These are phyloP conservation scores for Lamprotornis superbus DNA, from an alignment of 2,113 vertebrate species.

Conservation along the genomic window DNA sequence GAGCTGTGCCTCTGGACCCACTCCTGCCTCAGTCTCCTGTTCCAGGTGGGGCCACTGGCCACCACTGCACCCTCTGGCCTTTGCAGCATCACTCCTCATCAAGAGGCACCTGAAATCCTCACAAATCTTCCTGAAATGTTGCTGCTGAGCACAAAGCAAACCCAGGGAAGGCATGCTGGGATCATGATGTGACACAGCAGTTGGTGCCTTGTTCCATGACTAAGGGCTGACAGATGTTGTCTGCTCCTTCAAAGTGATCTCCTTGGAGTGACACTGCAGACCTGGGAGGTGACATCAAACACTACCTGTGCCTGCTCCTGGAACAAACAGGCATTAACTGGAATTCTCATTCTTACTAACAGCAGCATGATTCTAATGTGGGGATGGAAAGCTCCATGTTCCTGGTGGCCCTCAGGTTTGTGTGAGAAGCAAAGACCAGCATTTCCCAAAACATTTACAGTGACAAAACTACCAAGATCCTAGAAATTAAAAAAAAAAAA, in stretches of 20 bases:
- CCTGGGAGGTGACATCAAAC: background rate
- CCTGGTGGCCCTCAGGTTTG: background rate
- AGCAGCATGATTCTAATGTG: background rate
- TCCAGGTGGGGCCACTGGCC: rapidly evolving
- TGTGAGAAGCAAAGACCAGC: background rate
- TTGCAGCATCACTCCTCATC: rapidly evolving
- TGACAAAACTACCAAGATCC: background rate
- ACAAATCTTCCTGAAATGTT: background rate
- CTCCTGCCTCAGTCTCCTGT: background rate
- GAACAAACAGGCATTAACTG: background rate
- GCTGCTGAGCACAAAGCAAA: background rate
- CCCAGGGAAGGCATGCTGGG: background rate
- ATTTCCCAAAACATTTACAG: background rate
- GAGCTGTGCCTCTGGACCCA: background rate
- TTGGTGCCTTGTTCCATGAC: background rate
- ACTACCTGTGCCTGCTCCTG: background rate
- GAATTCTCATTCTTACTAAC: background rate
- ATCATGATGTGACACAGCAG: background rate
- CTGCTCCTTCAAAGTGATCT: background rate
- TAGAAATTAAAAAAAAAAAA: background rate
- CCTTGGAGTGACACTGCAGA: background rate
- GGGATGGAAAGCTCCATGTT: background rate
- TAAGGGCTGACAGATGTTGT: background rate
- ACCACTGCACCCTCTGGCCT: background rate
- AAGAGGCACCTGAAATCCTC: background rate